Conservation (phyloP, 2,113 vertebrate species). For the Oxygymnocypris stewartii region DNA sequence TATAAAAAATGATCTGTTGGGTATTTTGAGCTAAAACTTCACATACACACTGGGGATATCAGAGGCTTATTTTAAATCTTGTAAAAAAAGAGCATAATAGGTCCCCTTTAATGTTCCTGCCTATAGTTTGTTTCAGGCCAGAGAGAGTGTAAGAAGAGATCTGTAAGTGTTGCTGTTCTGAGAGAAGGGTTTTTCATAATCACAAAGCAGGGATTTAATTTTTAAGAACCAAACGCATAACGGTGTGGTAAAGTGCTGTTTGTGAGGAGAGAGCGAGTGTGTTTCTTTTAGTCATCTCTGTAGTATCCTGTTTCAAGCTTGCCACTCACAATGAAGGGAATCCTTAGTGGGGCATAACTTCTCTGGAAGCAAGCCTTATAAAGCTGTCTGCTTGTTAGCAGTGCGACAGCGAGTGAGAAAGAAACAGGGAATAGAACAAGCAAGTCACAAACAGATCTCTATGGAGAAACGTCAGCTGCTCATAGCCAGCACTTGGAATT, state of each 20-base stretch:
- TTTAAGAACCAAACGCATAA: not conserved
- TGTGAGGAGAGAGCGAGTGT: not conserved
- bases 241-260: slow-evolving; percentile 5
- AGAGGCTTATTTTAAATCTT: too few species aligned
- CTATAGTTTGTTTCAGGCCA: not conserved
- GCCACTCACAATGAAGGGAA: slow-evolving; percentile 39
- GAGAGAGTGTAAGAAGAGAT: not conserved
- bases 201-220: not conserved
- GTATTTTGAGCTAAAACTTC: too few species aligned
- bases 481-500: slow-evolving; percentile 80
- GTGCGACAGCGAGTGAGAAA: slow-evolving; percentile 19
- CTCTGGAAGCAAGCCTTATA: slow-evolving; percentile 44
- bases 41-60: too few species aligned
- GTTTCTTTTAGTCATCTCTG: not conserved
- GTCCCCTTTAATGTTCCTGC: not conserved
- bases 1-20: too few species aligned
- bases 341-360: slow-evolving; percentile 57
- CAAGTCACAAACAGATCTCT: slow-evolving; percentile 44
- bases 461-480: slow-evolving; percentile 60
- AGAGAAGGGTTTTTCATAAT: not conserved
- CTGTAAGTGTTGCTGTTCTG: not conserved
- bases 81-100: too few species aligned
- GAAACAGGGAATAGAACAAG: slow-evolving; percentile 10
- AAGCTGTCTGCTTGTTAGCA: slow-evolving; percentile 35
- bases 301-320: slow-evolving; percentile 43